These are phyloP conservation scores for Spinus pinus DNA, from an alignment of 2,797 vertebrate genomes.

Conservation along the genomic window DNA sequence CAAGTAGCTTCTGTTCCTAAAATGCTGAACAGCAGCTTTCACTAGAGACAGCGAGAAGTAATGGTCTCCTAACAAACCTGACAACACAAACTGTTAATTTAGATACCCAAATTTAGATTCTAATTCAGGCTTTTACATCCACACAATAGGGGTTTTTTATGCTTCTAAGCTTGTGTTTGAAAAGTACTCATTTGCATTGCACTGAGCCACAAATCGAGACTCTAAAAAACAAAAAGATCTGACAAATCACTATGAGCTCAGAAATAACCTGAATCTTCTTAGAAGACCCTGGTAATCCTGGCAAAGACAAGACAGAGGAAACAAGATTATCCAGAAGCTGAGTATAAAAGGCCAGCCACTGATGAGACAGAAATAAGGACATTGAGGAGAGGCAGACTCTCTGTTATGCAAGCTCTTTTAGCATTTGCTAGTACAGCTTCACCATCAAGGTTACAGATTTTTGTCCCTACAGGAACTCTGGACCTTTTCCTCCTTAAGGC, in stretches of 20 bases:
- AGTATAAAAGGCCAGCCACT: neutral
- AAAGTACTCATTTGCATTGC: neutral
- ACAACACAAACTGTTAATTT: conserved; percentile 4
- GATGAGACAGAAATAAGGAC: neutral
- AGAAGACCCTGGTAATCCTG: neutral
- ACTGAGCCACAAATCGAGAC: neutral
- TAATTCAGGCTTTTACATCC: neutral
- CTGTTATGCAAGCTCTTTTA: neutral
- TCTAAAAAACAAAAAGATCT: neutral
- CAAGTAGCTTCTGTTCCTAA: neutral
- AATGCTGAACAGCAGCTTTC: neutral
- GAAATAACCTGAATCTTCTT: neutral
- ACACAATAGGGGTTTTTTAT: accelerated
- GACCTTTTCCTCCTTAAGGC: neutral
- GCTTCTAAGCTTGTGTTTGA: neutral
- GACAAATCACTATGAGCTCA: neutral
- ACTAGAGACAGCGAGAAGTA: neutral
- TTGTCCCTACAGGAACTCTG: neutral
- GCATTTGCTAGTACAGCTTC: neutral
- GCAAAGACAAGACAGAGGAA: neutral
- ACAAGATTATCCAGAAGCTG: neutral
- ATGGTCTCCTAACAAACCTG: neutral
- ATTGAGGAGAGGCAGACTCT: neutral
- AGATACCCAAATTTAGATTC: neutral
- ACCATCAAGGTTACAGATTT: neutral